These are phyloP conservation scores for Sciaenops ocellatus DNA, from an alignment of 2,797 vertebrate species.

Conservation along the genomic window DNA sequence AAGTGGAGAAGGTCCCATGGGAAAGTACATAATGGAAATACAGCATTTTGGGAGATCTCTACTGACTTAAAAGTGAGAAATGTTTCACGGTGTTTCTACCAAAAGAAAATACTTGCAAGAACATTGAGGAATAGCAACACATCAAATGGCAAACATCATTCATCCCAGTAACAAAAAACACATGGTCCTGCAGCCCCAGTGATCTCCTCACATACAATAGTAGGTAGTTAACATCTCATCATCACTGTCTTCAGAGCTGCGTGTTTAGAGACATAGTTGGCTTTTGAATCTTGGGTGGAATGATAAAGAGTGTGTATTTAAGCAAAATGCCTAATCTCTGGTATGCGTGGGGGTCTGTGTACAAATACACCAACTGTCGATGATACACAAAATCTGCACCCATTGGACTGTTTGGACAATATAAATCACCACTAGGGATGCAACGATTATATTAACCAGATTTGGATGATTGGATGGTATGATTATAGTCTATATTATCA, in stretches of 20 bases:
- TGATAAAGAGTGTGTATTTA: background rate
- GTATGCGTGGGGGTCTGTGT: background rate
- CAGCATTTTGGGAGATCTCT: background rate
- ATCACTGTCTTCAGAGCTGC: background rate
- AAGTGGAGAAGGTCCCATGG: constrained; percentile 44
- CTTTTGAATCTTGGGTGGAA: constrained; percentile 4
- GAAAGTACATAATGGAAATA: constrained; percentile 48
- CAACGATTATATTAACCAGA: no score
- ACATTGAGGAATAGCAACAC: background rate
- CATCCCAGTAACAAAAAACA: background rate
- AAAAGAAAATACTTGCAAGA: background rate
- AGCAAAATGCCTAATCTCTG: background rate
- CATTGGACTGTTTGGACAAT: background rate
- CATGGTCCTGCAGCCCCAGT: background rate
- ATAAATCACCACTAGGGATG: background rate
- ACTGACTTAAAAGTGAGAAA: background rate
- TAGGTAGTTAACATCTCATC: background rate
- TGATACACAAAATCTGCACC: background rate
- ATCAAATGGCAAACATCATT: constrained; percentile 6
- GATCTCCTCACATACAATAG: background rate
- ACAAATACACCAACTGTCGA: background rate
- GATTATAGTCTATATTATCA: no score
- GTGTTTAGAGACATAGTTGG: background rate
- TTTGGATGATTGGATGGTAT: no score
- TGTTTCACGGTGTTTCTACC: background rate